These are phyloP conservation scores for Ancistrus triradiatus DNA, from an alignment of 2,113 vertebrate genomes.

Conservation along the genomic window DNA sequence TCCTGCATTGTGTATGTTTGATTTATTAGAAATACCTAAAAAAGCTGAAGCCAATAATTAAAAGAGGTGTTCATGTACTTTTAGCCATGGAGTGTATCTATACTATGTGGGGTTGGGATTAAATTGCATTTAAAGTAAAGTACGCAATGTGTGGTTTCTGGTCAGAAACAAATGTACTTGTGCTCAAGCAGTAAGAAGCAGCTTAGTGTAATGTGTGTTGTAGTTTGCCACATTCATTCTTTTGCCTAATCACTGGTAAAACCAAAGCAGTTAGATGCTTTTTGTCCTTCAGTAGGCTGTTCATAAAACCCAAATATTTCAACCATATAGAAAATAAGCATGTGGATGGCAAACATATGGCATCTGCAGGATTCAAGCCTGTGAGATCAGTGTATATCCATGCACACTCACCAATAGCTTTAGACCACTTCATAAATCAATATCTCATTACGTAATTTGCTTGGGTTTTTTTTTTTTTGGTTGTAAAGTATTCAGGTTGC, in stretches of 20 bases:
- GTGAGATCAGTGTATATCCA: slow-evolving; percentile 10
- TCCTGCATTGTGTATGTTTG: too few species aligned
- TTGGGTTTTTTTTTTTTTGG: not conserved
- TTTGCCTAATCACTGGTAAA: slow-evolving; percentile 7
- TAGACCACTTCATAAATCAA: slow-evolving; percentile 12
- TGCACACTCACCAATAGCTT: not conserved
- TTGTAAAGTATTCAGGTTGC: slow-evolving; percentile 12
- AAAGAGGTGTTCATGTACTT: too few species aligned
- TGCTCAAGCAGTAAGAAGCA: slow-evolving; percentile 14
- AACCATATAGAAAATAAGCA: slow-evolving; percentile 18
- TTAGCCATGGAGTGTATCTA: too few species aligned
- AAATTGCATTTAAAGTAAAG: too few species aligned
- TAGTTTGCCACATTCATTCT: slow-evolving; percentile 16
- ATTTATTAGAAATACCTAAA: too few species aligned
- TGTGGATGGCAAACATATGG: slow-evolving; percentile 17
- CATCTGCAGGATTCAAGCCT: slow-evolving; percentile 1
- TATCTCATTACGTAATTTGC: not conserved
- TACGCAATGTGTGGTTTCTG: too few species aligned
- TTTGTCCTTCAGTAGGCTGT: not conserved
- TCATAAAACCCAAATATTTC: slow-evolving; percentile 16
- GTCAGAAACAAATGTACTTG: too few species aligned
- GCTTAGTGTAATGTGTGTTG: not conserved
- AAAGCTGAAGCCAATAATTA: too few species aligned
- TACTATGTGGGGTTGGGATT: too few species aligned
- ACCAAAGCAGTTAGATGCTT: slow-evolving; percentile 6